Evolutionary conservation across 2,113 vertebrate species (phyloP).

Genomic region (Sterrhoptilus dennistouni): DNA sequence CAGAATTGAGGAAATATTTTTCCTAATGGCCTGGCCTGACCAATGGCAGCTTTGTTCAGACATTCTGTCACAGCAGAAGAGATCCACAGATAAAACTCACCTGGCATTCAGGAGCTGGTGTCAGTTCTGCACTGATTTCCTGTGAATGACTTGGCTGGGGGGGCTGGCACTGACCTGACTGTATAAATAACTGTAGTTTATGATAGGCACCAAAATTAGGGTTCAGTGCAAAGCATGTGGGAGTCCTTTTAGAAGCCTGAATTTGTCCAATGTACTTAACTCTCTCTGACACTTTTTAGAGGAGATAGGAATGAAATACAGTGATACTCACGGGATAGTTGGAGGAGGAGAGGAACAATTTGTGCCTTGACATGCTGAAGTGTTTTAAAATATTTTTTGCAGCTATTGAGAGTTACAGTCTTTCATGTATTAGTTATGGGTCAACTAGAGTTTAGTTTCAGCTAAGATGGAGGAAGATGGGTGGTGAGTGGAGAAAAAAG

Average conservation of each 20-base stretch:
- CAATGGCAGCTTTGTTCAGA: background rate
- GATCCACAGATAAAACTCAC: background rate
- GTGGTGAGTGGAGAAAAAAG: background rate
- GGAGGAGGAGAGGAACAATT: background rate
- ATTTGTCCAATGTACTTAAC: background rate
- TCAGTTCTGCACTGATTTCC: background rate
- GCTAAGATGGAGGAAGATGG: background rate
- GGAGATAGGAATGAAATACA: background rate
- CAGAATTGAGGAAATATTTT: background rate
- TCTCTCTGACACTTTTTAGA: background rate
- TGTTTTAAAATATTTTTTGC: background rate
- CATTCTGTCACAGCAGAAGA: background rate
- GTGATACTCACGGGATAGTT: background rate
- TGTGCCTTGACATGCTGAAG: background rate
- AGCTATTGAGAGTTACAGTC: background rate
- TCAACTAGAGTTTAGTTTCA: background rate
- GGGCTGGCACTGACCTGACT: background rate
- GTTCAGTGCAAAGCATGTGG: background rate
- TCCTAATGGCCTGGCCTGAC: background rate
- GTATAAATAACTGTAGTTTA: background rate
- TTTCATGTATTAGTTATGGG: background rate
- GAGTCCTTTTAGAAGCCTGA: background rate
- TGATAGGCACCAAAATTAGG: background rate
- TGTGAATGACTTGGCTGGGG: background rate
- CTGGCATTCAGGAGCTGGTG: background rate